Percentiles rank a stretch among this genome's conserved stretches.
Evolutionary conservation across 2,797 vertebrate genomes (phyloP).

Genomic region (Neosalanx taihuensis): DNA sequence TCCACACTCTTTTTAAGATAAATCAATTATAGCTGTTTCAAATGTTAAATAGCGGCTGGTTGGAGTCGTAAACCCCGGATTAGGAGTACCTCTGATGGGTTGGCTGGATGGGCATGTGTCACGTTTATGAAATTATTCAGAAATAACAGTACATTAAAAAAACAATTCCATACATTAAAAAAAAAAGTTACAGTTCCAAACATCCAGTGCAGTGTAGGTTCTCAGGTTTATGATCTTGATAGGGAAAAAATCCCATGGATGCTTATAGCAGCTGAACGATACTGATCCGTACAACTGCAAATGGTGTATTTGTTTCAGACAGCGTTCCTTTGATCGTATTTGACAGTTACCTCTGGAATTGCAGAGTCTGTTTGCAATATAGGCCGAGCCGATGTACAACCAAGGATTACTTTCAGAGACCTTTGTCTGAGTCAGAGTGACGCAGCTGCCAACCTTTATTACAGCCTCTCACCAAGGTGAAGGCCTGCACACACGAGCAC

Average conservation of each 20-base stretch:
- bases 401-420: constrained; percentile 31
- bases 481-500: constrained; percentile 8
- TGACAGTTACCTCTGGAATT: neutral
- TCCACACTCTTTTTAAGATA: constrained; percentile 46
- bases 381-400: neutral
- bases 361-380: neutral
- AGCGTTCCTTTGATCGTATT: neutral
- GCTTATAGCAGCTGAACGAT: too few species aligned
- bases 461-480: constrained; percentile 21
- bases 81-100: neutral
- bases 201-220: too few species aligned
- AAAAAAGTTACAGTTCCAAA: too few species aligned
- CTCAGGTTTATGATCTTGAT: too few species aligned
- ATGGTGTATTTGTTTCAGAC: too few species aligned
- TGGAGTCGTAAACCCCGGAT: constrained; percentile 20
- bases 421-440: constrained; percentile 25
- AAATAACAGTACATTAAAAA: neutral
- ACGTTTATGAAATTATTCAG: constrained; percentile 1
- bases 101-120: neutral
- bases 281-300: too few species aligned
- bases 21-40: constrained; percentile 55
- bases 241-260: too few species aligned
- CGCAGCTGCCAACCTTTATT: constrained; percentile 23
- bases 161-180: too few species aligned
- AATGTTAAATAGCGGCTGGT: constrained; percentile 32